Evolutionary conservation across 2,113 vertebrate genomes (phyloP).

Genomic region (Falco punctatus): DNA sequence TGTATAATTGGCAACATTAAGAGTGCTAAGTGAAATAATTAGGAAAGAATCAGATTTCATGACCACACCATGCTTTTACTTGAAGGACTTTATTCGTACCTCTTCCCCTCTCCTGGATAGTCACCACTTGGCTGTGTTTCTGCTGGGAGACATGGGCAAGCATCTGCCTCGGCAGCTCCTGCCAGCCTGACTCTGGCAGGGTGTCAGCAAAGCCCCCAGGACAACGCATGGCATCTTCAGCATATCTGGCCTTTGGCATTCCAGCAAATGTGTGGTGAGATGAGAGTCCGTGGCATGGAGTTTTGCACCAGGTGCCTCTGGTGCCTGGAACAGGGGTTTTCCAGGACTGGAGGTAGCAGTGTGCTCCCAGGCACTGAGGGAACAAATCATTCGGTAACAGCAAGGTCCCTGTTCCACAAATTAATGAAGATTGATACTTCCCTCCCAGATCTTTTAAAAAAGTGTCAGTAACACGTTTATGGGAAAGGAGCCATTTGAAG

Average conservation of each 20-base stretch:
- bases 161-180: conserved; percentile 37
- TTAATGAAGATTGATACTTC: conserved; percentile 41
- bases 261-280: neutral
- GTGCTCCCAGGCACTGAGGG: neutral
- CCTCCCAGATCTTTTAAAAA: neutral
- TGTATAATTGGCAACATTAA: conserved; percentile 58
- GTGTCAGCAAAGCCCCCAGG: conserved; percentile 28
- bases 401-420: conserved; percentile 11
- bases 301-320: conserved; percentile 5
- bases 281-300: rapidly evolving
- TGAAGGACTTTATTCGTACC: neutral
- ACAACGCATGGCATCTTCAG: neutral
- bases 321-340: neutral
- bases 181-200: conserved; percentile 54
- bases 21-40: conserved; percentile 51
- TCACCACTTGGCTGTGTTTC: neutral
- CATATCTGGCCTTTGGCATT: neutral
- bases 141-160: conserved; percentile 17
- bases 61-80: neutral
- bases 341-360: neutral
- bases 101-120: neutral
- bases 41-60: neutral
- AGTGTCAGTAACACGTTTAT: neutral
- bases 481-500: neutral
- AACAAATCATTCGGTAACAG: neutral